phyloP scores from a whole-genome alignment of 2,888 invertebrate genomes.

The Dynastes grantii region DNA sequence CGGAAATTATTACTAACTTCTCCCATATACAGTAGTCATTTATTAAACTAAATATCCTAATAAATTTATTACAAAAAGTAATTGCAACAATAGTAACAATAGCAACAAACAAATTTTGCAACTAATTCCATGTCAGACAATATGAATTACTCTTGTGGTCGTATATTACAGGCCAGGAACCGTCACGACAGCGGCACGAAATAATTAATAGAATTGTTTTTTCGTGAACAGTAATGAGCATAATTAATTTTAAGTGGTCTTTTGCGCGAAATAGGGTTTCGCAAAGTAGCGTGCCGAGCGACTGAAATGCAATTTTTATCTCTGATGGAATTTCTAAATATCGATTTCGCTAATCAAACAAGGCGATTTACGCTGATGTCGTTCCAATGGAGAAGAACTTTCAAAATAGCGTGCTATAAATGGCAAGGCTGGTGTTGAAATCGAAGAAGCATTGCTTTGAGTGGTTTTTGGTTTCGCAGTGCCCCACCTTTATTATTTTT shows the following conservation, averaged over 20 bases:
- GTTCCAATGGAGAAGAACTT: not conserved
- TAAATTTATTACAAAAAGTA: too few relatives aligned
- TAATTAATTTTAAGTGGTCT: slow-evolving; percentile 40
- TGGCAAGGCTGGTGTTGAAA: slow-evolving; percentile 36
- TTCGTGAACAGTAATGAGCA: slow-evolving; percentile 21
- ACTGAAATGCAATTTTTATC: slow-evolving; percentile 3
- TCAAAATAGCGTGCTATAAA: slow-evolving; percentile 26
- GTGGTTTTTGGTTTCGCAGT: slow-evolving; percentile 19
- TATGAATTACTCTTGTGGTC: slow-evolving; percentile 29
- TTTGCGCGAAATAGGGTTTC: slow-evolving; percentile 34
- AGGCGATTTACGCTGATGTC: not conserved
- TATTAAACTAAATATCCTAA: too few relatives aligned
- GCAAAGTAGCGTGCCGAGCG: not conserved
- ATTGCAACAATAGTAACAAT: too few relatives aligned
- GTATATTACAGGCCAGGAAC: not conserved
- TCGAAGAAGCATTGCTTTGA: slow-evolving; percentile 3
- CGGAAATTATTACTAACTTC: too few relatives aligned
- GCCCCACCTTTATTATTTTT: slow-evolving; percentile 28
- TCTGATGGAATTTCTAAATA: slow-evolving; percentile 29
- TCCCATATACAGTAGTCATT: too few relatives aligned
- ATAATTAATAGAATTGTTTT: slow-evolving; percentile 40
- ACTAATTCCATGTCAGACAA: not conserved
- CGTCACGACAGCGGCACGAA: slow-evolving; percentile 22
- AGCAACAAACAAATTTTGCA: slow-evolving; percentile 14
- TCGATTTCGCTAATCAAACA: not conserved